Conservation (phyloP, 2,113 vertebrate species). For the Ondatra zibethicus region DNA sequence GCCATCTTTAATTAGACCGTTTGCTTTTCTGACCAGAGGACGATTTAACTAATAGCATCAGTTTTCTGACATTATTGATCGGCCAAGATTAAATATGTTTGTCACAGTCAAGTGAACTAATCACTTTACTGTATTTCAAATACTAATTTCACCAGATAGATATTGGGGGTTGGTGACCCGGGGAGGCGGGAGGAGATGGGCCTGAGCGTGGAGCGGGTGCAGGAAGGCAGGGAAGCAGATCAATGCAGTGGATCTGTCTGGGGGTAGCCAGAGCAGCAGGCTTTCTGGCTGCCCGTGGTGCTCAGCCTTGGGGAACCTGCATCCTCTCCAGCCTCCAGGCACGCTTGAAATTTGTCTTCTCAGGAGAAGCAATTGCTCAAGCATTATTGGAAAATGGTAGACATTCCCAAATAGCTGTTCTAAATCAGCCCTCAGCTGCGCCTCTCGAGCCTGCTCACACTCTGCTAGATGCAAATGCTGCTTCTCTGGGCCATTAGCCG, state of each 20-base stretch:
- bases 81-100: slow-evolving; percentile 81
- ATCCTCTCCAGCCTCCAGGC: background rate
- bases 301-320: slow-evolving; percentile 45
- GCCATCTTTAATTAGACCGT: slow-evolving; percentile 73
- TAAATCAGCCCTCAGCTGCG: slow-evolving; percentile 74
- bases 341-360: slow-evolving; percentile 70
- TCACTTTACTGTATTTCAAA: slow-evolving; percentile 83
- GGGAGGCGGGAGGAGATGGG: slow-evolving; percentile 23
- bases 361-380: slow-evolving; percentile 72
- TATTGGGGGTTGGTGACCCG: slow-evolving; percentile 14
- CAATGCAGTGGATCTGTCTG: background rate
- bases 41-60: slow-evolving; percentile 80
- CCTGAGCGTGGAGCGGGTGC: rapidly evolving
- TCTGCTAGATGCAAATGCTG: slow-evolving; percentile 65
- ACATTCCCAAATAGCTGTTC: slow-evolving; percentile 74
- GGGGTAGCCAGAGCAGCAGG: background rate
- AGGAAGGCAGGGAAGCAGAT: background rate
- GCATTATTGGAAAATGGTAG: slow-evolving; percentile 77
- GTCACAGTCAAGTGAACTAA: slow-evolving; percentile 83
- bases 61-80: slow-evolving; percentile 81
- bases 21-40: slow-evolving; percentile 73
- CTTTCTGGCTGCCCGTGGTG: background rate
- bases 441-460: slow-evolving; percentile 34
- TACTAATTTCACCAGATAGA: slow-evolving; percentile 82
- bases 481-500: slow-evolving; percentile 64